Evolutionary conservation across 2,797 vertebrate species (phyloP), one percentile per base, ranked within the genome.

Genomic region (Chelon labrosus): DNA sequence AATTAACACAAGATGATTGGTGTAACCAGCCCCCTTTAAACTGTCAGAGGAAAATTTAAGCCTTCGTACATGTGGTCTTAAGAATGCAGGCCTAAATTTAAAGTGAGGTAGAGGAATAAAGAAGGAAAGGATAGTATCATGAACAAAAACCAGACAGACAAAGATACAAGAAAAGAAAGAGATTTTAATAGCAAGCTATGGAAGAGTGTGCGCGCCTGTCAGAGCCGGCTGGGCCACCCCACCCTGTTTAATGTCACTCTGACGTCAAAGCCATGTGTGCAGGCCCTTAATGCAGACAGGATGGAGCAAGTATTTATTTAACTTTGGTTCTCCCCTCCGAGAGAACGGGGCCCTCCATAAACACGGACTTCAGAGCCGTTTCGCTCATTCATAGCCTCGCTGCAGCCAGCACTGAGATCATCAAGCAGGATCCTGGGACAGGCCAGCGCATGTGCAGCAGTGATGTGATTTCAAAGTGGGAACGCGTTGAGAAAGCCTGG

Each of bases 181-280:
- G 75, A 60, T 65, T 79, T 80, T 70, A 76, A 85, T 41, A 20
- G 66, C 38, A 54, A 68, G 57, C 44, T 70, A 54, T 62, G 64
- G 62, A 72, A 27, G 57, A 65, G 65, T 66, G 44, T 67, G 70
- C 56, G 38, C 20, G 53, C 76, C 63, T 78, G 84, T 90, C 80
- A 73, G 70, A 82, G 79, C 73, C 83, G 73, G 67, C 81, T 78
- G 84, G 75, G 83, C 76, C 82, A 87, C 92, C 88, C 89, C 91
- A 79, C 93, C 93, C 92, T 90, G 90, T 92, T 93, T 92, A 93
- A 92, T 92, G 91, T 93, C 88, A 92, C 89, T 89, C 91, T 94
- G 93, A 94, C 91, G 93, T 93, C 92, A 93, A 92, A 92, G 90
- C 91, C 88, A 90, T 90, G 89, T 89, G 91, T 91, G 85, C 86